Base-by-base conservation (phyloP, 2,888 invertebrate species). In the Tyria jacobaeae region DNA sequence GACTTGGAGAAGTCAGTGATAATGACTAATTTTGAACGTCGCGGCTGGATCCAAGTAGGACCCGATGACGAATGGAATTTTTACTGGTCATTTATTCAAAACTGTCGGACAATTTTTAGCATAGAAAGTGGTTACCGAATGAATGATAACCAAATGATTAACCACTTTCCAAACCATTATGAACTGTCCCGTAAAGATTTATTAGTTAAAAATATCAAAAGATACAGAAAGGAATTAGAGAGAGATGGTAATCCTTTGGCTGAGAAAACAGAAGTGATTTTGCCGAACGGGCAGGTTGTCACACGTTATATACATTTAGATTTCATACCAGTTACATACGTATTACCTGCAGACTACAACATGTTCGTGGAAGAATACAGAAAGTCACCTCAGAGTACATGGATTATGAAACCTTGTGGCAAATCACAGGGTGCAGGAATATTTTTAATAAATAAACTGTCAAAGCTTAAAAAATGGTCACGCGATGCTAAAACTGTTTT, bases 351-450 rank as follows among this genome's bases (percentile, higher is more conserved):
- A 48, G 99, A 99, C 89, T 99, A 99, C 87, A 99, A 99, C 84
- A 96, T 99, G 96, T 99, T 99, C 88, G 99, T 98, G 0, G 98
- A 99, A 84, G 98, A 99, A 82, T 99, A 99, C 84, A 95, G 98
- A 66, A 98, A 98, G 87, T 97, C 97, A 60, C 98, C 99, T 0
- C 97, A 97, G 80, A 98, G 98, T 72, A 99, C 99, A 0, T 99
- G 99, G 99, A 99, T 99, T 70, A 98, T 99, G 97, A 99, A 99
- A 88, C 99, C 99, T 0, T 98, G 98, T 85, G 98, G 98, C 21
- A 97, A 99, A 91, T 98, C 99, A 0, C 97, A 97, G 85, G 98
- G 98, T 0, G 96, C 97, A 3, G 99, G 99, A 17, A 99, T 99
- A 83, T 99, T 99, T 88, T 94, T 99, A 60, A 98, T 99, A 76